Percentiles rank a stretch among this genome's conserved stretches.
These are phyloP conservation scores for Orthonychiurus folsomi DNA, from an alignment of 2,888 invertebrate genomes.

Conservation along the genomic window DNA sequence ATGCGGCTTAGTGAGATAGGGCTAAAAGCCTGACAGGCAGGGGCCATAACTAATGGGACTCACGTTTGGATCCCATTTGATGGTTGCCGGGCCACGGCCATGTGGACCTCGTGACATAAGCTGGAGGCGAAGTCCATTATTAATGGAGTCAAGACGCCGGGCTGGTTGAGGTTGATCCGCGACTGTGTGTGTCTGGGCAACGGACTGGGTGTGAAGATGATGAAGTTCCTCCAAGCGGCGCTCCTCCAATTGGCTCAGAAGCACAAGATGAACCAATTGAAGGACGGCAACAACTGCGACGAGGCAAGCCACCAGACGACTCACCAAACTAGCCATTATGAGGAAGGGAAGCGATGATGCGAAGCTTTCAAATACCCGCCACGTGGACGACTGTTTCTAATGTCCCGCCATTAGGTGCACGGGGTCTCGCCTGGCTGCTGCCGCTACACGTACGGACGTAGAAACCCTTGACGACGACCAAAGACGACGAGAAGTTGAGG, in stretches of 20 bases:
- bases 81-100: too few species aligned
- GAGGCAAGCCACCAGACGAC: slow-evolving; percentile 36
- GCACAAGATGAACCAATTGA: slow-evolving; percentile 38
- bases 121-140: background rate
- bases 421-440: too few species aligned
- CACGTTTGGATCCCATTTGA: background rate
- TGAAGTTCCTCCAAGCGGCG: slow-evolving; percentile 33
- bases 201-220: slow-evolving; percentile 8
- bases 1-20: slow-evolving; percentile 1
- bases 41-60: background rate
- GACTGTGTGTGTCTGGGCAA: background rate
- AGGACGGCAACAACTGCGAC: slow-evolving; percentile 39
- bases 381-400: too few species aligned
- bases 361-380: too few species aligned
- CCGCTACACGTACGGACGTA: too few species aligned
- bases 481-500: background rate
- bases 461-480: too few species aligned
- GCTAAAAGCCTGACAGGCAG: too few species aligned
- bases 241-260: slow-evolving; percentile 37
- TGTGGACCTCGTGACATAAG: background rate
- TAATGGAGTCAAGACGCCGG: background rate
- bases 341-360: slow-evolving; percentile 86
- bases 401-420: background rate
- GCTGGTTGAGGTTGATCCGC: background rate
- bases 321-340: slow-evolving; percentile 50